Evolutionary conservation across 37 sponge, comb jelly and placozoan species (phyloP), one percentile per base, ranked within the genome.

Genomic region (Aphrocallistes beatrix): DNA sequence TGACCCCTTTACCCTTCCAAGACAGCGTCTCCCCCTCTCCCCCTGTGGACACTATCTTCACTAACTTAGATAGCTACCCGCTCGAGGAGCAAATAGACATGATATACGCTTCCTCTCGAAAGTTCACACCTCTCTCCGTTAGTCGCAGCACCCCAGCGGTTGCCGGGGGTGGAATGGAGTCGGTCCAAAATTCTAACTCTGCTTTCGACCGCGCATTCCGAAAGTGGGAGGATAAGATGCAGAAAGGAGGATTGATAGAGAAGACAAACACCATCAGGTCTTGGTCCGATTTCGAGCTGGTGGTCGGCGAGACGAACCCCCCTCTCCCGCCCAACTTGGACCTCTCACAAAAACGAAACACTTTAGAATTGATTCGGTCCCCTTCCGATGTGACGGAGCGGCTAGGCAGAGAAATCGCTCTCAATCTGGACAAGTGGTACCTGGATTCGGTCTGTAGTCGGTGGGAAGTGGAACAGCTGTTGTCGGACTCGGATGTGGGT

Each of bases 281-380:
- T 13, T 60, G 75, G 75, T 60, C 75, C 34, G 75, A 60, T 13
- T 60, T 60, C 75, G 32, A 60, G 75, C n/a, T 60, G 34, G 75
- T 60, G 32, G 28, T 60, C 17, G 75, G 75, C 3, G 75, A 60
- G 75, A 30, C n/a, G 1, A 60, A 60, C 34, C 75, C 8, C 3
- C 17, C 75, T 13, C 6, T 6, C 3, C 17, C 75, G 25, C 75
- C 75, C 17, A 28, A 13, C n/a, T n/a, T n/a, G n/a, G n/a, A n/a
- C n/a, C n/a, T n/a, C n/a, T n/a, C n/a, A n/a, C n/a, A n/a, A n/a
- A n/a, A n/a, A n/a, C 25, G 75, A 30, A 13, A 60, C 75, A 60
- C n/a, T 19, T 6, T 6, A 30, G 75, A 60, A 13, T 25, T 60
- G 3, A 19, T 60, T 1, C 25, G 34, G 34, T 60, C 75, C 75